These are phyloP conservation scores for Philypnodon macrostomus DNA, from an alignment of 2,797 vertebrate species.

Conservation along the genomic window DNA sequence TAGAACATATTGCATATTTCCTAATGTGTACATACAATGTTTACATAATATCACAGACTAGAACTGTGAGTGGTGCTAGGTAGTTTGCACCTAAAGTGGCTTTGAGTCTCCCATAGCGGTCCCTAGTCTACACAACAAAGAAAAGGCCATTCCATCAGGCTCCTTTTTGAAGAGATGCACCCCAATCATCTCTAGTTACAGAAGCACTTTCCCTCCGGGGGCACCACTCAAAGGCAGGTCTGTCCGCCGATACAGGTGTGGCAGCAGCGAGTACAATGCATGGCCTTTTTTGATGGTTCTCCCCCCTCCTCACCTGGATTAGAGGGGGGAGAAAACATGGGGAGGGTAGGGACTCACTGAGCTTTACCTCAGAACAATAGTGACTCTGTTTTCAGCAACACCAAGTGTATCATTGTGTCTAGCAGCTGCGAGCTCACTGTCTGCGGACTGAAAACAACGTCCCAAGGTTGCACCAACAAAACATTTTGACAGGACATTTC, in stretches of 20 bases:
- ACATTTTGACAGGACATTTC: constrained; percentile 1
- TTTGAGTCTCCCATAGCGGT: constrained; percentile 16
- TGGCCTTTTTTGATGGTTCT: constrained; percentile 53
- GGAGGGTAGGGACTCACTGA: constrained; percentile 36
- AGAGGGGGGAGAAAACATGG: constrained; percentile 9
- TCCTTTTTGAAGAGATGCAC: constrained; percentile 48
- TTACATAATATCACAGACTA: constrained; percentile 18
- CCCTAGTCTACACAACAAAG: constrained; percentile 21
- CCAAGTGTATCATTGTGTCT: constrained; percentile 47
- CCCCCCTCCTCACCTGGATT: constrained; percentile 60
- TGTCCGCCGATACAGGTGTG: constrained; percentile 69
- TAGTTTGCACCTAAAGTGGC: not conserved
- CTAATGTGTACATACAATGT: constrained; percentile 39
- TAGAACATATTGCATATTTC: too few relatives aligned
- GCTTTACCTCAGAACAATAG: constrained; percentile 64
- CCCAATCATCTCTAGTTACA: constrained; percentile 64
- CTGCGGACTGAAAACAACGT: constrained; percentile 28
- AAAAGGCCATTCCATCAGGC: constrained; percentile 37
- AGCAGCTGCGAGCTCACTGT: constrained; percentile 40
- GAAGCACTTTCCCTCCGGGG: constrained; percentile 51
- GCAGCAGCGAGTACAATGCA: constrained; percentile 50
- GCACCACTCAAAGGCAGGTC: constrained; percentile 52
- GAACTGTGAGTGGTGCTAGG: not conserved
- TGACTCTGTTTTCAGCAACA: constrained; percentile 57
- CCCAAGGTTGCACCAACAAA: constrained; percentile 18